Base-by-base conservation (phyloP, 2,888 invertebrate genomes). In the Megamerina dolium region DNA sequence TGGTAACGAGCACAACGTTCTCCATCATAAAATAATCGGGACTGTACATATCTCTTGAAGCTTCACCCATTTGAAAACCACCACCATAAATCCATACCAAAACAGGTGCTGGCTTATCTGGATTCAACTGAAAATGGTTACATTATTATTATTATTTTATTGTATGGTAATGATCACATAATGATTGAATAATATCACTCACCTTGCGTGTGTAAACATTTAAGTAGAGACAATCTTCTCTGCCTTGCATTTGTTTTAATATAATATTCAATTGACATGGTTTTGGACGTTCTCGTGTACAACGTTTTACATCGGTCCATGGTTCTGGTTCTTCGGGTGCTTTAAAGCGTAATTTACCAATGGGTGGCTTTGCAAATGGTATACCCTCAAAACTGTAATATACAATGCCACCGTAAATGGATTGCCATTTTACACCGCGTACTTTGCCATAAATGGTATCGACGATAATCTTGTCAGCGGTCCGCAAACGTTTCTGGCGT, bases 61-160 rank as follows among this genome's bases (percentile, higher is more conserved):
- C 72, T 17, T 73, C 74, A 4, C 75, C 75, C 49, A 64, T 63
- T 52, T 70, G 70, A 52, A 74, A 76, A 9, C 72, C 75, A 4
- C 77, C 77, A 21, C 76, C 77, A 52, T 74, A 74, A 31, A 77
- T 73, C 68, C 73, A 76, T 2, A 77, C 69, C 60, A 77, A 66
- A 1, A 77, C 71, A 1, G 72, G 71, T 48, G 63, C 37, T 1
- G 62, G 61, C 33, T 55, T 61, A 2, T 50, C 26, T 0, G 68
- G 70, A 33, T 64, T 59, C 3, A 70, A 38, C 69, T 69, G 19
- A 33, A 14, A 33, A 3, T 14, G 20, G 19, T 21, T 4, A 33
- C 2, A 2, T 5, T 19, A 19, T 33, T n/a, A n/a, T n/a, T n/a
- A n/a, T n/a, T n/a, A n/a, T n/a, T n/a, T n/a, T n/a, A n/a, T n/a